A percentile compares a stretch with the other conserved stretches of the same genome.
phyloP scores from a whole-genome alignment of 2,113 vertebrate genomes.

The Rhinichthys klamathensis region DNA sequence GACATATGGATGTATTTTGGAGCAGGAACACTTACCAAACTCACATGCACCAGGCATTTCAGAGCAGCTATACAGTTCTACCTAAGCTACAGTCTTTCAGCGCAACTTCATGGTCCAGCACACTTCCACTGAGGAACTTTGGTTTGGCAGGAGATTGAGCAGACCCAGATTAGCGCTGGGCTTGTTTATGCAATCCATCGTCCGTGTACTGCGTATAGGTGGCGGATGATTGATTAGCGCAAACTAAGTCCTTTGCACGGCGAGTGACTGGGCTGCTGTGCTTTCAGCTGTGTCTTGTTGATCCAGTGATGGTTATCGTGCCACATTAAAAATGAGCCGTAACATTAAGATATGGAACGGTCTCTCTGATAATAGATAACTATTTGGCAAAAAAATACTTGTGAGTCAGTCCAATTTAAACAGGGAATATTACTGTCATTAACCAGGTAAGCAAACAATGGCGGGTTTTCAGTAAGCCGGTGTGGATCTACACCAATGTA shows the following conservation, averaged over 20 bases:
- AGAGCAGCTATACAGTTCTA: background rate
- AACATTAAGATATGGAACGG: conserved; percentile 64
- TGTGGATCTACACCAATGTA: conserved; percentile 55
- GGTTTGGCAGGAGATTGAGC: conserved; percentile 39
- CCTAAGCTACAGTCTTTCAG: background rate
- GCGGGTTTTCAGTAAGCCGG: conserved; percentile 61
- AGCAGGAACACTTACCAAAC: background rate
- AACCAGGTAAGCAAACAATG: conserved; percentile 55
- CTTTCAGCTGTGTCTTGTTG: conserved; percentile 63
- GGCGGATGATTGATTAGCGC: conserved; percentile 56
- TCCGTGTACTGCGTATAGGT: conserved; percentile 38
- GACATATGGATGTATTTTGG: background rate
- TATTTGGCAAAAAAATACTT: conserved; percentile 67
- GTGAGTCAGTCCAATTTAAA: conserved; percentile 71
- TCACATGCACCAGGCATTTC: background rate
- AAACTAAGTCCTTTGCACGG: conserved; percentile 42
- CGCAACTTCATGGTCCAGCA: conserved; percentile 20
- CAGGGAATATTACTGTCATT: conserved; percentile 64
- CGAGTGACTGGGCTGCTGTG: conserved; percentile 32
- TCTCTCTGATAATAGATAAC: conserved; percentile 67
- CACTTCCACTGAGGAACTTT: conserved; percentile 29
- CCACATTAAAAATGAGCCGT: conserved; percentile 68
- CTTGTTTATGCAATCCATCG: conserved; percentile 62
- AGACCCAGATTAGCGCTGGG: conserved; percentile 48
- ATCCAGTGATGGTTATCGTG: conserved; percentile 74